Percentiles rank a stretch among this genome's conserved stretches.
Evolutionary conservation across 2,797 vertebrate species (phyloP).

Genomic region (Sebastes itinus): DNA sequence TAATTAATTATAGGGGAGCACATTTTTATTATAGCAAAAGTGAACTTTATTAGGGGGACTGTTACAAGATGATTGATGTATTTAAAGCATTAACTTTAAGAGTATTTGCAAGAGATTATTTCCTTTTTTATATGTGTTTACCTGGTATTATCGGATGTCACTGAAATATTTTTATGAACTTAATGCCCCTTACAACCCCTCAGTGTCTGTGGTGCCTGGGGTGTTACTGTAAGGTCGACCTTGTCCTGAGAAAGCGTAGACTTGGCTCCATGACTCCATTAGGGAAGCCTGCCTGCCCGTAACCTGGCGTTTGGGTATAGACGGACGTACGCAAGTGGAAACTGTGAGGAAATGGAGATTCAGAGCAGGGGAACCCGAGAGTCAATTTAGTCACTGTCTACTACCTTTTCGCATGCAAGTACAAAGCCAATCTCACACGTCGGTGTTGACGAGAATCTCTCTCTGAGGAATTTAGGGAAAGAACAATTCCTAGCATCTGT

Average conservation of each 20-base stretch:
- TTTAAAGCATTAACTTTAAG: background rate
- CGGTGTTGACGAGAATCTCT: slow-evolving; percentile 86
- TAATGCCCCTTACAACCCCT: slow-evolving; percentile 41
- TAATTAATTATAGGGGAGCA: slow-evolving; percentile 53
- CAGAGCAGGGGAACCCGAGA: slow-evolving; percentile 88
- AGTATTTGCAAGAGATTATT: background rate
- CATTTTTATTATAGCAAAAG: slow-evolving; percentile 53
- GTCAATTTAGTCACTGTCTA: slow-evolving; percentile 87
- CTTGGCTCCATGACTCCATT: slow-evolving; percentile 84
- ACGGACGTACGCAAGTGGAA: slow-evolving; percentile 96
- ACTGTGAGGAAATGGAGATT: slow-evolving; percentile 93
- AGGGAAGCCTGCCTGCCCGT: slow-evolving; percentile 80
- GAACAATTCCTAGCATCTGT: slow-evolving; percentile 97
- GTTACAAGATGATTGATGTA: background rate
- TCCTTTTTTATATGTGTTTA: background rate
- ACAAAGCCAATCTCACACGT: slow-evolving; percentile 88
- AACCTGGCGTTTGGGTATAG: slow-evolving; percentile 81
- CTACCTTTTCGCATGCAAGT: slow-evolving; percentile 89
- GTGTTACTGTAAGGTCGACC: slow-evolving; percentile 71
- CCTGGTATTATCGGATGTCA: slow-evolving; percentile 21
- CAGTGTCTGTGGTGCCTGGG: slow-evolving; percentile 47
- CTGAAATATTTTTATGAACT: slow-evolving; percentile 41
- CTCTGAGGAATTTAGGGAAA: slow-evolving; percentile 90
- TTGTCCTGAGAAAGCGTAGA: slow-evolving; percentile 86
- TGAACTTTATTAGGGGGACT: slow-evolving; percentile 13